Conservation (phyloP, 1,140 invertebrate species). For the Formica exsecta region DNA sequence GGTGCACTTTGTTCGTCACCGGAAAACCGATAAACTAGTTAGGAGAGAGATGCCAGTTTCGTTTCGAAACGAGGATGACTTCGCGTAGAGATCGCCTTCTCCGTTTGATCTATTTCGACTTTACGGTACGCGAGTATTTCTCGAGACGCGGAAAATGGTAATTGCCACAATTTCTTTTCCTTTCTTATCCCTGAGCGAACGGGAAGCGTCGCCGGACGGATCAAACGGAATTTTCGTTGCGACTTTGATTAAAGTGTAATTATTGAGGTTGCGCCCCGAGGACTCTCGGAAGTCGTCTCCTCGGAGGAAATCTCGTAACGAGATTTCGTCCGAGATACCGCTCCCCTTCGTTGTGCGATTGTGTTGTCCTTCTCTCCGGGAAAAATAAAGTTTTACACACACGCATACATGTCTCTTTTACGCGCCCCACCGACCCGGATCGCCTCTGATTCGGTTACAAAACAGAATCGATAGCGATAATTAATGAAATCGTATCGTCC, state of each 20-base stretch:
- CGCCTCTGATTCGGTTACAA: background rate
- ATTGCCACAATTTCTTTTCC: conserved; percentile 56
- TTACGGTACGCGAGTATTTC: conserved; percentile 12
- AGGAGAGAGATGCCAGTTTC: conserved; percentile 9
- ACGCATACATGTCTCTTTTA: background rate
- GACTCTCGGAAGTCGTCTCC: conserved; percentile 39
- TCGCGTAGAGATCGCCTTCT: background rate
- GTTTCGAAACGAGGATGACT: conserved; percentile 15
- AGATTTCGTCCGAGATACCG: conserved; percentile 55
- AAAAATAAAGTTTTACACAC: background rate
- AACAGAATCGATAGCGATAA: conserved; percentile 2
- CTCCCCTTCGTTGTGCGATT: background rate
- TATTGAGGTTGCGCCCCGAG: conserved; percentile 55
- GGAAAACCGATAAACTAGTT: conserved; percentile 23
- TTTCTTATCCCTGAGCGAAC: conserved; percentile 28
- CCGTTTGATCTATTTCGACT: conserved; percentile 37
- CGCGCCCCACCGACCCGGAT: background rate
- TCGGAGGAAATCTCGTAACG: conserved; percentile 56
- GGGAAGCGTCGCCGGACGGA: conserved; percentile 12
- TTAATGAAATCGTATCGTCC: background rate
- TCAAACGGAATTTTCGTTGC: conserved; percentile 64
- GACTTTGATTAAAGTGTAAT: conserved; percentile 71
- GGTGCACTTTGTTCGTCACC: background rate
- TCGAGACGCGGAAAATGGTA: conserved; percentile 53
- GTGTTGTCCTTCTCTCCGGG: background rate